Evolutionary conservation across 2,888 invertebrate species (phyloP).

Genomic region (Drosophila maculinotata): DNA sequence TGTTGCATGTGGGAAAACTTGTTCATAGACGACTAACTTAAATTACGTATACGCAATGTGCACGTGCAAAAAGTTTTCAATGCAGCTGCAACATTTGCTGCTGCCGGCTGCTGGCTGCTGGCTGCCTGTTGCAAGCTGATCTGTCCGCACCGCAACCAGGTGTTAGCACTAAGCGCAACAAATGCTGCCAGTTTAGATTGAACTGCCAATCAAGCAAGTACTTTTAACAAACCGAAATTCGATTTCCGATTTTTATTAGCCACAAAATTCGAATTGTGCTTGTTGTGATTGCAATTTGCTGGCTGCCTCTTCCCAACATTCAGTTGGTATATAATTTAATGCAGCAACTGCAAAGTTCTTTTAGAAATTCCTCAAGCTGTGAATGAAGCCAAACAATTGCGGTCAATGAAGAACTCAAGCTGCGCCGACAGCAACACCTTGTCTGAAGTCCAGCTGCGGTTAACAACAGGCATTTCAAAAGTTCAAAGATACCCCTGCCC

Average conservation of each 20-base stretch:
- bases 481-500: background rate
- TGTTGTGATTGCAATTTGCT: slow-evolving; percentile 11
- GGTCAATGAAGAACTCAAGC: slow-evolving; percentile 19
- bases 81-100: slow-evolving; percentile 16
- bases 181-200: slow-evolving; percentile 9
- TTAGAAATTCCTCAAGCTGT: slow-evolving; percentile 10
- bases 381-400: slow-evolving; percentile 17
- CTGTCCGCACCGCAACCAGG: background rate
- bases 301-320: background rate
- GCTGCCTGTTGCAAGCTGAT: slow-evolving; percentile 10
- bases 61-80: slow-evolving; percentile 38
- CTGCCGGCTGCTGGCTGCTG: slow-evolving; percentile 3
- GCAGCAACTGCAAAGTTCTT: slow-evolving; percentile 14
- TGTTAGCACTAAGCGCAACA: background rate
- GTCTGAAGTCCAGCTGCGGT: slow-evolving; percentile 15
- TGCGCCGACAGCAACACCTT: slow-evolving; percentile 22
- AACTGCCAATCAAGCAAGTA: slow-evolving; percentile 36
- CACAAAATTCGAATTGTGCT: slow-evolving; percentile 42
- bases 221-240: background rate
- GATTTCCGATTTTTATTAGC: slow-evolving; percentile 39
- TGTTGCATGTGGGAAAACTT: slow-evolving; percentile 44
- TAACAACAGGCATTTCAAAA: slow-evolving; percentile 10
- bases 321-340: too few species aligned
- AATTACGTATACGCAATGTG: slow-evolving; percentile 59
- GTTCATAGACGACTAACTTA: slow-evolving; percentile 39